These are phyloP conservation scores for Rhopilema esculentum DNA, from an alignment of 30 jellyfish, hydroid and myxozoan species.

Conservation along the genomic window DNA sequence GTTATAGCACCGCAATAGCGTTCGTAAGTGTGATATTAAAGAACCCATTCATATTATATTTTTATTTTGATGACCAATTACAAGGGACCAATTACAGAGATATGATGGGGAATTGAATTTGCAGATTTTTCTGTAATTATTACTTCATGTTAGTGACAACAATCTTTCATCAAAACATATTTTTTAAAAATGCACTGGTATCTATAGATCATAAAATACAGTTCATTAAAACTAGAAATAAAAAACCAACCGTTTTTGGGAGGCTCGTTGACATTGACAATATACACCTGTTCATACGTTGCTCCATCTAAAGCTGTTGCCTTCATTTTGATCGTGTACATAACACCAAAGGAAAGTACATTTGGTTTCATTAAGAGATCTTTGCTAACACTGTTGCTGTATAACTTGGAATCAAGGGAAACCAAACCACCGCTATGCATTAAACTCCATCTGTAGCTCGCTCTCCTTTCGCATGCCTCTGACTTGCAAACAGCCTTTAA, in stretches of 20 bases:
- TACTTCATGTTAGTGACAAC: no score
- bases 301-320: slow-evolving; percentile 53
- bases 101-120: no score
- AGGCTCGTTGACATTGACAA: slow-evolving; percentile 18
- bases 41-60: no score
- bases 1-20: no score
- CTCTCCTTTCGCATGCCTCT: slow-evolving; percentile 34
- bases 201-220: no score
- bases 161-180: no score
- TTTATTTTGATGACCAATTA: no score
- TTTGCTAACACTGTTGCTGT: not conserved
- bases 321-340: not conserved
- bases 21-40: no score
- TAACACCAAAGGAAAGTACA: not conserved
- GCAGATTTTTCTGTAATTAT: no score
- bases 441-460: slow-evolving; percentile 39
- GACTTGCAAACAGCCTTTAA: slow-evolving; percentile 13
- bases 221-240: not conserved
- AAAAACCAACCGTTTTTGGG: slow-evolving; percentile 37
- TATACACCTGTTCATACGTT: not conserved
- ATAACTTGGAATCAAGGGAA: not conserved
- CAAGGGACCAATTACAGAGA: no score
- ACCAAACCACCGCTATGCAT: not conserved
- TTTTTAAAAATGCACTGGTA: no score
- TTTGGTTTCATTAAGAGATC: slow-evolving; percentile 39